Percentiles rank a stretch among this genome's conserved stretches.
Evolutionary conservation across 2,113 vertebrate species (phyloP).

Genomic region (Ascaphus truei): DNA sequence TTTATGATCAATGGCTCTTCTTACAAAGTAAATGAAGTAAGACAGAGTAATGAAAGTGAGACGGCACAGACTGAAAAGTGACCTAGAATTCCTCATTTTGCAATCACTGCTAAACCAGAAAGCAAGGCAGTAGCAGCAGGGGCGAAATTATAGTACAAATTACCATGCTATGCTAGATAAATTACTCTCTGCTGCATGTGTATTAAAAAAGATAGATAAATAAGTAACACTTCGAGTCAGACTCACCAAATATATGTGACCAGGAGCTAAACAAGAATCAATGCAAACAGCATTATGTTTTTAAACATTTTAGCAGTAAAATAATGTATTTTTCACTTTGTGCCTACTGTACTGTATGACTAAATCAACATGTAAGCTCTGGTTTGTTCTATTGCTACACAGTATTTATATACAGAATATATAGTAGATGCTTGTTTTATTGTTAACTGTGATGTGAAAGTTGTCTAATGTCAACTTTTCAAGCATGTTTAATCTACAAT

Average conservation of each 20-base stretch:
- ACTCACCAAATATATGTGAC: constrained; percentile 72
- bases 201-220: constrained; percentile 75
- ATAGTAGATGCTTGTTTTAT: no score
- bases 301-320: no score
- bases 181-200: constrained; percentile 68
- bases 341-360: no score
- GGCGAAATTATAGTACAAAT: constrained; percentile 72
- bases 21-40: constrained; percentile 44
- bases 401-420: no score
- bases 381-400: no score
- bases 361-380: no score
- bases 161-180: constrained; percentile 70
- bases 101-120: constrained; percentile 64
- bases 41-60: constrained; percentile 61
- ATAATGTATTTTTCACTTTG: no score
- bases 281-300: constrained; percentile 62
- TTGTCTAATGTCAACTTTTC: no score
- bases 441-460: no score
- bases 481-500: no score
- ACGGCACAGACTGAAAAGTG: constrained; percentile 59
- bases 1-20: no score
- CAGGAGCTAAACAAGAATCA: constrained; percentile 60
- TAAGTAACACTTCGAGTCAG: constrained; percentile 70
- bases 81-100: constrained; percentile 72
- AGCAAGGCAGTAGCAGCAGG: constrained; percentile 64